Evolutionary conservation across 2,113 vertebrate genomes (phyloP), one percentile per base, ranked within the genome.

Genomic region (Colinus virginianus): DNA sequence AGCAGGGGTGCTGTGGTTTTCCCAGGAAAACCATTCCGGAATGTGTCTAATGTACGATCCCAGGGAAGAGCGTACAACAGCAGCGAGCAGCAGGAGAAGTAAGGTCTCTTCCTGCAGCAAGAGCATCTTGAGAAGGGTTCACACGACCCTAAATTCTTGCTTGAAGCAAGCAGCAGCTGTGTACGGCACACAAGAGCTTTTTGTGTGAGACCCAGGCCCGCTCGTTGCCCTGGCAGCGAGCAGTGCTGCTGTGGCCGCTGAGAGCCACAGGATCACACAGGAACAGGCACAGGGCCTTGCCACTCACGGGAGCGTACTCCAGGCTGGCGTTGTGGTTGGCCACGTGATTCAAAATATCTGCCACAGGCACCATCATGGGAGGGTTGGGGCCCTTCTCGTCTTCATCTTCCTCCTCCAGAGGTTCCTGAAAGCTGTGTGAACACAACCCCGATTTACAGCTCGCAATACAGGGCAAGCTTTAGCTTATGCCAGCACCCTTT

Each of bases 311-410:
- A 28, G 98, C 97, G 53, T 99, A 99, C 91, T 99, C 99, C 96
- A 99, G 97, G 86, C 98, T 98, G 70, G 99, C 98, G 3, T 99
- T 99, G 97, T 99, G 98, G 78, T 98, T 97, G 88, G 99, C 98
- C 91, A 98, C 91, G 0, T 99, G 99, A 93, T 99, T 99, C 68
- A 99, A 89, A 95, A 99, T 98, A 97, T 99, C 99, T 6, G 99
- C 99, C 95, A 99, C 98, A 11, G 99, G 99, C 71, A 99, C 99
- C 99, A 99, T 99, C 98, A 99, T 96, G 0, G 99, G 99, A 40
- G 98, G 98, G 45, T 98, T 98, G 23, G 98, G 97, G 10, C 97
- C 95, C 90, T 98, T 97, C 49, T 98, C 98, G 30, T 98, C 98
- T 1, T 98, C 98, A 0, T 98, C 98, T 1, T 98, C 98, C 9